Percentiles rank a stretch among this genome's conserved stretches.
Evolutionary conservation across 2,888 invertebrate genomes (phyloP).

Genomic region (Heteromurus nitidus): DNA sequence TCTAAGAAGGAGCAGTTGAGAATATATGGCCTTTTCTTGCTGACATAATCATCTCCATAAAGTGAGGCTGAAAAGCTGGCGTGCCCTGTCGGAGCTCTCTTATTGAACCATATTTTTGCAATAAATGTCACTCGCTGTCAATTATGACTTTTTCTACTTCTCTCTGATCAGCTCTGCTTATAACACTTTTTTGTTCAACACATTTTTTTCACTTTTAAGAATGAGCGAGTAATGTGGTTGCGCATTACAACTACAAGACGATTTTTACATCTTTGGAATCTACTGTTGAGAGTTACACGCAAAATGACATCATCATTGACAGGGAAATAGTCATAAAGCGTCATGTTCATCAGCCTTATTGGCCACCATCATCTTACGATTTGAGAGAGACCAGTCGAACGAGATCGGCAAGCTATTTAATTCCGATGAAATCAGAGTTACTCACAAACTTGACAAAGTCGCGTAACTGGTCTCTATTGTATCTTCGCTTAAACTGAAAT

Average conservation of each 20-base stretch:
- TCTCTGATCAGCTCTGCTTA: too few species aligned
- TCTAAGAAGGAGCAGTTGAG: too few species aligned
- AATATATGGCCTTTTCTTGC: neutral
- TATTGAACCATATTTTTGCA: constrained; percentile 34
- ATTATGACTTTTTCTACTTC: constrained; percentile 31
- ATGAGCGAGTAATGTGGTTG: too few species aligned
- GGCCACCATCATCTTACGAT: constrained; percentile 27
- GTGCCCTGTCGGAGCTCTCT: constrained; percentile 20
- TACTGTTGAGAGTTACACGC: constrained; percentile 43
- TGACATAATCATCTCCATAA: neutral
- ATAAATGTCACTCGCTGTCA: constrained; percentile 57
- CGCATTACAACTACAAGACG: too few species aligned
- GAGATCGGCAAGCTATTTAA: constrained; percentile 54
- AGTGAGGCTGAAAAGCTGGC: neutral
- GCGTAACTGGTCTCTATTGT: too few species aligned
- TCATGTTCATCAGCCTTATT: constrained; percentile 34
- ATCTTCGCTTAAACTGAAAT: too few species aligned
- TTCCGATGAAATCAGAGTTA: neutral
- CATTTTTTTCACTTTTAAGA: too few species aligned
- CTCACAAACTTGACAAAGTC: too few species aligned
- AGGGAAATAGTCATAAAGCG: constrained; percentile 40
- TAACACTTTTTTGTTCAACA: too few species aligned
- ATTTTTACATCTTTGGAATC: too few species aligned
- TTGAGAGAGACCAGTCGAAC: too few species aligned
- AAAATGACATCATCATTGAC: constrained; percentile 60